phyloP scores from a whole-genome alignment of 2,888 invertebrate species.

The Tigriopus californicus region DNA sequence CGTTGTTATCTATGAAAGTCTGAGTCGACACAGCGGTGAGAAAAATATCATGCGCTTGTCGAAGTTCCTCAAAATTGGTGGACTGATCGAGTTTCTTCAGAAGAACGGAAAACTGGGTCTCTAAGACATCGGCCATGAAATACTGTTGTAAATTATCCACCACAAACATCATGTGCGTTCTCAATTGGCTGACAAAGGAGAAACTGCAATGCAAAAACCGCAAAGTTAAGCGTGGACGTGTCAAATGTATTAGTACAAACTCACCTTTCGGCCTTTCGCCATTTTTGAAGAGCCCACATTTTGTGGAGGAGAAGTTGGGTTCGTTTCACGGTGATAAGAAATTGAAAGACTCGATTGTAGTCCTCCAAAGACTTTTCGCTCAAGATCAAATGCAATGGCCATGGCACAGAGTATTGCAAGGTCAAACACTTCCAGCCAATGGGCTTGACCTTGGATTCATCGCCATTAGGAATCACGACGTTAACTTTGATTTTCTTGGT shows the following conservation, averaged over 20 bases:
- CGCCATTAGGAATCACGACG: neutral
- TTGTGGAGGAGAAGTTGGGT: slow-evolving; percentile 3
- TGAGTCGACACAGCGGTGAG: neutral
- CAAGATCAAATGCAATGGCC: slow-evolving; percentile 12
- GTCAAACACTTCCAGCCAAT: neutral
- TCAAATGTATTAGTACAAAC: too few species aligned
- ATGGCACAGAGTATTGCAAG: slow-evolving; percentile 5
- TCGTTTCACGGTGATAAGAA: neutral
- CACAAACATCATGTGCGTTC: slow-evolving; percentile 12
- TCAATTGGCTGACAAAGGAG: neutral
- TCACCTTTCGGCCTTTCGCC: neutral
- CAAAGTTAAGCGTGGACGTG: too few species aligned
- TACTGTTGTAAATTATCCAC: slow-evolving; percentile 12
- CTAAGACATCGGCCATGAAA: slow-evolving; percentile 11
- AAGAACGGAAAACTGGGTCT: slow-evolving; percentile 6
- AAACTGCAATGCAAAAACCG: neutral
- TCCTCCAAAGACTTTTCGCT: neutral
- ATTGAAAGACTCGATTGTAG: slow-evolving; percentile 8
- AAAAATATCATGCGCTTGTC: slow-evolving; percentile 1
- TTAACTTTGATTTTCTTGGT: slow-evolving; percentile 6
- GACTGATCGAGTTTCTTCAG: neutral
- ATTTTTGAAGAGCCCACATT: slow-evolving; percentile 2
- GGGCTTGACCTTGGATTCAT: neutral
- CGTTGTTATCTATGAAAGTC: slow-evolving; percentile 3
- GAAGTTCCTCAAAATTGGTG: slow-evolving; percentile 5